Conservation (phyloP, 2,797 vertebrate genomes). For the Aselliscus stoliczkanus region DNA sequence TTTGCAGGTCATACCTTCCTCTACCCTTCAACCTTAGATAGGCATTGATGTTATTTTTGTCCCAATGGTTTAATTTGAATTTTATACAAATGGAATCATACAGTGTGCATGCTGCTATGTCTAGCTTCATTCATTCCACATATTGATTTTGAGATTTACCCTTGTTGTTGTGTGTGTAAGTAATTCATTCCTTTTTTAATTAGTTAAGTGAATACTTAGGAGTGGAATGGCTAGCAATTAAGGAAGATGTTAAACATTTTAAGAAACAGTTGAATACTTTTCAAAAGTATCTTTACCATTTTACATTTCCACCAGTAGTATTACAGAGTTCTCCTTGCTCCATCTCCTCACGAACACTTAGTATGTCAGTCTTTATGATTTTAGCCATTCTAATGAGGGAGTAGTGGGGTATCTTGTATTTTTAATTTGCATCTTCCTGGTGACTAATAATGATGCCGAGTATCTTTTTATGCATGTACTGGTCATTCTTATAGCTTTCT, state of each 20-base stretch:
- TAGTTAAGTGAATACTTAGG: background rate
- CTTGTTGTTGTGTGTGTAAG: background rate
- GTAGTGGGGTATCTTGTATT: background rate
- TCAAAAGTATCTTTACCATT: background rate
- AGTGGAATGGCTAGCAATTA: background rate
- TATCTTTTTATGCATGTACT: background rate
- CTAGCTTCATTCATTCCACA: background rate
- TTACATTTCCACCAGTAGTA: background rate
- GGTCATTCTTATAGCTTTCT: background rate
- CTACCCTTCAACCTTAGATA: background rate
- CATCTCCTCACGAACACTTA: background rate
- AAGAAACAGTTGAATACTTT: background rate
- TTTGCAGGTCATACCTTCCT: background rate
- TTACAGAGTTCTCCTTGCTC: background rate
- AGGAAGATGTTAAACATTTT: background rate
- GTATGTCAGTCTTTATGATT: background rate
- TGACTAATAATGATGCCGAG: background rate
- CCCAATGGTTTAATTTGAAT: background rate
- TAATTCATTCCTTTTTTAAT: background rate
- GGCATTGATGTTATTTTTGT: background rate
- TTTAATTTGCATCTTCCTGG: background rate
- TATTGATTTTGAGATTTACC: background rate
- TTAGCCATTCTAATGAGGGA: background rate
- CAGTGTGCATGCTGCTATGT: background rate
- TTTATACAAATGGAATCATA: background rate